Conservation (phyloP, 2,113 vertebrate genomes). For the Pica pica region DNA sequence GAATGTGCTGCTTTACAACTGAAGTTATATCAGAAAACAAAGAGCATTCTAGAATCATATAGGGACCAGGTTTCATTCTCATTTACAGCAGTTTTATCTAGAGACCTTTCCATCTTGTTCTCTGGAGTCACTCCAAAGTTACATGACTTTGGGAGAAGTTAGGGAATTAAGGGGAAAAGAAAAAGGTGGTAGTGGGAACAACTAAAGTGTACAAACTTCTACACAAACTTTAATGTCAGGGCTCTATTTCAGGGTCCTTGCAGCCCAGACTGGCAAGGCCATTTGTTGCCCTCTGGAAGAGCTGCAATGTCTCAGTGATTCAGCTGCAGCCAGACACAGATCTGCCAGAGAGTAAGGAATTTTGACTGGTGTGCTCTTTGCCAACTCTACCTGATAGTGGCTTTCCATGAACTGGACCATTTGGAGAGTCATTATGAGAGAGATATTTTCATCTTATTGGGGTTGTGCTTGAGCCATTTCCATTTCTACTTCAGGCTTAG, state of each 20-base stretch:
- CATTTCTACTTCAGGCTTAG: background rate
- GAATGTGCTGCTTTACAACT: background rate
- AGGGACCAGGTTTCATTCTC: background rate
- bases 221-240: background rate
- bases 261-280: background rate
- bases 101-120: background rate
- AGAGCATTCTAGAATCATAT: background rate
- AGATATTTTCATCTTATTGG: background rate
- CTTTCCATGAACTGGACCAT: background rate
- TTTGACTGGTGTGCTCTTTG: background rate
- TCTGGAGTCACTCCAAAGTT: background rate
- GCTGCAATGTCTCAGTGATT: background rate
- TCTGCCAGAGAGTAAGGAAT: background rate
- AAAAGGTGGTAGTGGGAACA: background rate
- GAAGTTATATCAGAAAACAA: background rate
- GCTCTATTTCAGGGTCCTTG: background rate
- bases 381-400: background rate
- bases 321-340: background rate
- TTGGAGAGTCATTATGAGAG: background rate
- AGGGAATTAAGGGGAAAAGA: rapidly evolving
- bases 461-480: background rate
- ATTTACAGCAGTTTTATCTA: background rate
- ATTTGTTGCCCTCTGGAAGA: background rate
- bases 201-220: background rate
- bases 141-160: background rate